Percentiles rank a stretch among this genome's conserved stretches.
phyloP scores from a whole-genome alignment of 2,888 invertebrate genomes.

The Limnephilus lunatus region DNA sequence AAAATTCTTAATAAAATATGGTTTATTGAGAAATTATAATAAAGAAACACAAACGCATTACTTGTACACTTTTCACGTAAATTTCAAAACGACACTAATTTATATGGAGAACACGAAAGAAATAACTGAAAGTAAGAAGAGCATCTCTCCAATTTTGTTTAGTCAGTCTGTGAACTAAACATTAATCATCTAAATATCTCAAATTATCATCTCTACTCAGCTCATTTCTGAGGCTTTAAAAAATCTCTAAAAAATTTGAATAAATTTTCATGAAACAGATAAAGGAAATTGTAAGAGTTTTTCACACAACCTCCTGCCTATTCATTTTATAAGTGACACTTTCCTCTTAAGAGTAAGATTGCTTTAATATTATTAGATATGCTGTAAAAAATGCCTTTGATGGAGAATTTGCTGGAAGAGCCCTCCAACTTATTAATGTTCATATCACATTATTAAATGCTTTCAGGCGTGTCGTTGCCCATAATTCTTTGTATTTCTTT shows the following conservation, averaged over 20 bases:
- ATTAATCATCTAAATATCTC: not conserved
- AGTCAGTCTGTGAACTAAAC: not conserved
- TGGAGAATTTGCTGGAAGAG: not conserved
- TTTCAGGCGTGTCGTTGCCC: too few species aligned
- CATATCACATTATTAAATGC: too few species aligned
- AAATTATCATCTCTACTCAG: not conserved
- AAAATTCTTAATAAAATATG: too few species aligned
- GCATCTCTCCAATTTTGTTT: not conserved
- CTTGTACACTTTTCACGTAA: not conserved
- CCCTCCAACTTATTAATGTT: not conserved
- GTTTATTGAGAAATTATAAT: too few species aligned
- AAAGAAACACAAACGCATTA: too few species aligned
- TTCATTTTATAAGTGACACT: not conserved
- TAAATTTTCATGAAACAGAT: not conserved
- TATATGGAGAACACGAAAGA: not conserved
- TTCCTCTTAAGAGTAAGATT: not conserved
- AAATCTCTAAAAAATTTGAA: not conserved
- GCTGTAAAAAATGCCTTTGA: not conserved
- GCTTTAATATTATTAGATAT: not conserved
- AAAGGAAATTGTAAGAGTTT: not conserved
- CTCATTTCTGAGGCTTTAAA: not conserved
- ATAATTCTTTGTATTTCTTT: too few species aligned
- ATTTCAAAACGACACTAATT: not conserved
- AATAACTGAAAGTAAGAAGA: not conserved
- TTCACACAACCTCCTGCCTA: not conserved